phyloP scores from a whole-genome alignment of 1,140 invertebrate species.

The Thereuonema tuberculata region DNA sequence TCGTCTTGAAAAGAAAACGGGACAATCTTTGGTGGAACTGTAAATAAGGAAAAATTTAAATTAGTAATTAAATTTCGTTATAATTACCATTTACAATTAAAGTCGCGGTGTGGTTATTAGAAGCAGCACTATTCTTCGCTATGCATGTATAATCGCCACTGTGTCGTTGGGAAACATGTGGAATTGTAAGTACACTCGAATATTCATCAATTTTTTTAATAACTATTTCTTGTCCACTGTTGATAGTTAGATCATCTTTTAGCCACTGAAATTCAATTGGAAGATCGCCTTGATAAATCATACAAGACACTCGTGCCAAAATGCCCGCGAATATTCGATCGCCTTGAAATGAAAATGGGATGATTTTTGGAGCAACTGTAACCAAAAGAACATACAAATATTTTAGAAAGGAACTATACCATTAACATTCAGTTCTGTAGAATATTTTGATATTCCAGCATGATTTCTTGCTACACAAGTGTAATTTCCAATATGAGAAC shows the following conservation, averaged over 20 bases:
- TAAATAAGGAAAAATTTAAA: slow-evolving; percentile 4
- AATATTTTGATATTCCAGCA: background rate
- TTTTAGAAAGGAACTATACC: background rate
- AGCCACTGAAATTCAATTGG: slow-evolving; percentile 51
- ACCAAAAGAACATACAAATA: slow-evolving; percentile 24
- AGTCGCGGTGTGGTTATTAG: slow-evolving; percentile 25
- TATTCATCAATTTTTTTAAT: slow-evolving; percentile 49
- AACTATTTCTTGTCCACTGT: slow-evolving; percentile 27
- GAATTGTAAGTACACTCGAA: slow-evolving; percentile 45
- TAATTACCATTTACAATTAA: slow-evolving; percentile 32
- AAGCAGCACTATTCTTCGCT: slow-evolving; percentile 27
- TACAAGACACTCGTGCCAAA: slow-evolving; percentile 58
- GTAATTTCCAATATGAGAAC: background rate
- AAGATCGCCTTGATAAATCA: slow-evolving; percentile 63
- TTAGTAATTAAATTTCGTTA: background rate
- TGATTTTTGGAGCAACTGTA: slow-evolving; percentile 40
- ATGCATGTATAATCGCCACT: slow-evolving; percentile 45
- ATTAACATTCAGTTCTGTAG: background rate
- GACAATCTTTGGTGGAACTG: slow-evolving; percentile 38
- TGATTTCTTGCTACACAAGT: background rate
- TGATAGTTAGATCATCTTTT: slow-evolving; percentile 41
- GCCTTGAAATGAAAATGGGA: slow-evolving; percentile 38
- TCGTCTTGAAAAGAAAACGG: no score
- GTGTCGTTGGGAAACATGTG: slow-evolving; percentile 53
- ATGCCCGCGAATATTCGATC: slow-evolving; percentile 31